Base-by-base conservation (phyloP, 2,888 invertebrate species). In the Ptychoptera contaminata region DNA sequence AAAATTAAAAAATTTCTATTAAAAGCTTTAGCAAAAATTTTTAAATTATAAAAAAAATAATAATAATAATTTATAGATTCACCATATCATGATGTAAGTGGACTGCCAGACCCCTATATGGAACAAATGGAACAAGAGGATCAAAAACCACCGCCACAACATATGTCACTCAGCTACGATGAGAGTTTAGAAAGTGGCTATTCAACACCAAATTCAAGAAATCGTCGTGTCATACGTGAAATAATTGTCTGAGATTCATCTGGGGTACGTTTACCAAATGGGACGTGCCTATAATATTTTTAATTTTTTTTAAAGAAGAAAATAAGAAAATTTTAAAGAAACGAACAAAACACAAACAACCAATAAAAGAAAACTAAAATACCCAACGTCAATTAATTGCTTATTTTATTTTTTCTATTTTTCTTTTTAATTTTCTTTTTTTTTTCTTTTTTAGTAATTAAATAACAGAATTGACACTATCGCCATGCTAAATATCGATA, bases 121-220 rank as follows among this genome's bases (percentile, higher is more conserved):
- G 86, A 80, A 58, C 78, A 76, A 59, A 73, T 79, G 69, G 88
- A 88, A 56, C 79, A 83, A 59, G 87, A 88, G 66, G 66, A 66
- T 56, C 57, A 62, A 53, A 59, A 65, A 56, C 60, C 62, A 51
- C 84, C 86, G 31, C 82, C 85, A 47, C 82, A 82, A 59, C 87
- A 87, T 65, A 78, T 87, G 67, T 86, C 86, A 48, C 76, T 90
- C 55, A 84, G 85, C 62, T 91, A 91, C 68, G 91, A 92, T 69
- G 91, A 91, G 70, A 88, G 87, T 55, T 74, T 90, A 43, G 92
- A 91, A 69, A 88, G 88, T 50, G 92, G 91, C 44, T 91, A 91
- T 68, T 91, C 91, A 51, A 91, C 92, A 54, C 91, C 91, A 50
- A 91, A 91, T 70, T 88, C 90, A 57, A 79, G 91, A 62, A 85